Evolutionary conservation across 2,797 vertebrate genomes (phyloP), one percentile per base, ranked within the genome.

Genomic region (Gymnocypris eckloni): DNA sequence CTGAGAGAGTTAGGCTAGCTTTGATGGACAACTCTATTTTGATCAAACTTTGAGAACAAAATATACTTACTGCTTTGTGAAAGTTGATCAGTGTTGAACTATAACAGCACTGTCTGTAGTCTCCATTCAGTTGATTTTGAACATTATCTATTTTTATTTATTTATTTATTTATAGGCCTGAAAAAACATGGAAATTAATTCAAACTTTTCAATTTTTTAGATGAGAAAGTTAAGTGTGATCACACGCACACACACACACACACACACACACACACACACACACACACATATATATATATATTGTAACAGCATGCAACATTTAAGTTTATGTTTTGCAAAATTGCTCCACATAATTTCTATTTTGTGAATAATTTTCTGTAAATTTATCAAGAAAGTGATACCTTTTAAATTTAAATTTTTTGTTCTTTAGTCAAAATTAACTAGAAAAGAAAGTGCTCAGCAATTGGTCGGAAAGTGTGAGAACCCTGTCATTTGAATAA

Each of bases 21-120:
- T 45, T 86, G 78, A 84, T 64, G 22, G 77, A 86, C 81, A 79
- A 77, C n/a, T 86, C 48, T 13, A 25, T 70, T 80, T 81, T 73
- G 69, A 73, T 66, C 77, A 73, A 43, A 80, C 43, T 80, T 72
- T 56, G 20, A 85, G 66, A 71, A 39, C 28, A 85, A 54, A 70
- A 70, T 70, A 28, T 66, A 43, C 45, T 22, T 37, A 39, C 43
- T 67, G 20, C 25, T 67, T 71, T 52, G 45, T 3, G 50, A 59
- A 75, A 76, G 67, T 45, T 0, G 48, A 59, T 25, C 8, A 6
- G 13, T 41, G 41, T 37, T 54, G 64, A 41, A 28, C 20, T 39
- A 77, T 41, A 39, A 41, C 50, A 75, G 12, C 4, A 18, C 12
- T 54, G n/a, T 33, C 10, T 54, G 50, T 54, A 56, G 50, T 22